A percentile compares a stretch with the other conserved stretches of the same genome.
Evolutionary conservation across 2,113 vertebrate genomes (phyloP).

Genomic region (Psilopogon haemacephalus): DNA sequence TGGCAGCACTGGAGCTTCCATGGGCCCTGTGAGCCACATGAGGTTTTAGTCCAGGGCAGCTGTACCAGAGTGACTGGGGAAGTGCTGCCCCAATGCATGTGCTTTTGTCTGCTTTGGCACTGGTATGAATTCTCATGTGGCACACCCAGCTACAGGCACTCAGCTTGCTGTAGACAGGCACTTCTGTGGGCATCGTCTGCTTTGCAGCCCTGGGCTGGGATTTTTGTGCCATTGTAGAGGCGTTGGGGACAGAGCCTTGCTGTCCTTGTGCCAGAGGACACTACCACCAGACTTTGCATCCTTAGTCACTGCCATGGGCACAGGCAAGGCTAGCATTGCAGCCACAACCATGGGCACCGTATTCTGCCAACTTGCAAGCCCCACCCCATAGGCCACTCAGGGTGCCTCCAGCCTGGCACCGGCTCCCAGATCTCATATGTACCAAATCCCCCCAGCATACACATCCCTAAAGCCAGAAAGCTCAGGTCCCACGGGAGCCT

Average conservation of each 20-base stretch:
- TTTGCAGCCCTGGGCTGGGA: rapidly evolving
- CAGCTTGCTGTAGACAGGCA: rapidly evolving
- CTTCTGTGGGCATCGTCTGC: neutral
- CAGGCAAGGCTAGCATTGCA: neutral
- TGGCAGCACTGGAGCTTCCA: neutral
- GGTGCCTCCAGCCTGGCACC: neutral
- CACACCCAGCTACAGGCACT: rapidly evolving
- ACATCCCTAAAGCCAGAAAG: neutral
- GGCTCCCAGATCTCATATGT: neutral
- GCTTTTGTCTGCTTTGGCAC: neutral
- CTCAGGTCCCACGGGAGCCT: too few species aligned
- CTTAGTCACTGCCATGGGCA: rapidly evolving
- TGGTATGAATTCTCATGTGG: rapidly evolving
- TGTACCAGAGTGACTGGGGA: neutral
- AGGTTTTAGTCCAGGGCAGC: neutral
- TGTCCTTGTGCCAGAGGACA: neutral
- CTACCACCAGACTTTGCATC: neutral
- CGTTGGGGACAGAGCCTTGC: neutral
- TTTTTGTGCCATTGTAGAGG: neutral
- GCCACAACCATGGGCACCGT: neutral
- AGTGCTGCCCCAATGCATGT: rapidly evolving
- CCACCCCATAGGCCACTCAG: neutral
- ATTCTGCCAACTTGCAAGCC: neutral
- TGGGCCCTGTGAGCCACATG: rapidly evolving
- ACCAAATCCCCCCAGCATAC: neutral